phyloP scores from a whole-genome alignment of 2,797 vertebrate species.

The Arctocebus calabarensis region DNA sequence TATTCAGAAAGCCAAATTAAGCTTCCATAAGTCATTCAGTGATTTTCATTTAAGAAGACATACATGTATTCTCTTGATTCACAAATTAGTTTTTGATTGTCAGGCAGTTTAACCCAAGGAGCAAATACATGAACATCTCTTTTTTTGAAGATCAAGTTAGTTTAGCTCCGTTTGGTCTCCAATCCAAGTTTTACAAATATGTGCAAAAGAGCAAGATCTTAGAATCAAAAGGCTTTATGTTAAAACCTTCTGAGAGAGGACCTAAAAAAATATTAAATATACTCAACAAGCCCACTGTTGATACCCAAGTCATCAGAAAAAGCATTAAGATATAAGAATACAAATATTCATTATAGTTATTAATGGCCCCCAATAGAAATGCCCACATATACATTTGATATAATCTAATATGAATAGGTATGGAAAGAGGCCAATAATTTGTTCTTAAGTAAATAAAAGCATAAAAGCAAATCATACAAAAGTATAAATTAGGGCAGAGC shows the following conservation, averaged over 20 bases:
- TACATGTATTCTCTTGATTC: constrained; percentile 9
- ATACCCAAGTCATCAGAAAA: not conserved
- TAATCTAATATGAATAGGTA: not conserved
- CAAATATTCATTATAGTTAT: not conserved
- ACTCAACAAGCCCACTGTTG: not conserved
- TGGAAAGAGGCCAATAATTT: not conserved
- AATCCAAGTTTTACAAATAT: not conserved
- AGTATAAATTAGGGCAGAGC: too few relatives aligned
- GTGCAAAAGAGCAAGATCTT: constrained; percentile 17
- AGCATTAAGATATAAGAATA: constrained; percentile 9
- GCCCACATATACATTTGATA: not conserved
- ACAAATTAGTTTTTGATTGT: constrained; percentile 31
- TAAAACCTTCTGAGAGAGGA: not conserved
- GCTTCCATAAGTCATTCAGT: constrained; percentile 43
- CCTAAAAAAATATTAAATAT: constrained; percentile 35
- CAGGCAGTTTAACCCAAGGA: constrained; percentile 11
- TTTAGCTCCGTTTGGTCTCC: not conserved
- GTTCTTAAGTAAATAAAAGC: constrained; percentile 55
- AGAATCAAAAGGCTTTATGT: constrained; percentile 8
- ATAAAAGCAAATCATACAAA: constrained; percentile 52
- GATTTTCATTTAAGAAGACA: constrained; percentile 61
- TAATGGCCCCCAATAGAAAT: constrained; percentile 3
- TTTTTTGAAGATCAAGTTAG: constrained; percentile 14
- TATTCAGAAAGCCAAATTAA: constrained; percentile 62
- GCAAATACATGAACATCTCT: not conserved